phyloP scores from a whole-genome alignment of 2,113 vertebrate species.

The Eleginops maclovinus region DNA sequence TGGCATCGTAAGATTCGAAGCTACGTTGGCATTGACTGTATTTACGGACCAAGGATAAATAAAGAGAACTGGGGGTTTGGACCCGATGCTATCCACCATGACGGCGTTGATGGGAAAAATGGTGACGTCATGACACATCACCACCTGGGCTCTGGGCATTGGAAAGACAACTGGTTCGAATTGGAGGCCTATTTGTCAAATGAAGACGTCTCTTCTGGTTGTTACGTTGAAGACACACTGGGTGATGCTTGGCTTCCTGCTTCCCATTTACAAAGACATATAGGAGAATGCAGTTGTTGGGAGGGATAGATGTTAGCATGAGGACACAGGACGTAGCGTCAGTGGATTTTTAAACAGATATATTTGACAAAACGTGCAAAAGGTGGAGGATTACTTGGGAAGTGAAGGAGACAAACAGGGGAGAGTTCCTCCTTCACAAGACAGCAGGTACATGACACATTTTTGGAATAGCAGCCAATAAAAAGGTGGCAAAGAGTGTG shows the following conservation, averaged over 20 bases:
- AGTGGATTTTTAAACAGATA: background rate
- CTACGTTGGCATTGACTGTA: too few relatives aligned
- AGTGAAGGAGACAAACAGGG: conserved; percentile 24
- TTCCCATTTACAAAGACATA: conserved; percentile 56
- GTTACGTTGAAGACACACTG: conserved; percentile 53
- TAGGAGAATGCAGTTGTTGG: conserved; percentile 25
- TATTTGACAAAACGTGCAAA: conserved; percentile 7
- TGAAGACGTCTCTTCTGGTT: conserved; percentile 70
- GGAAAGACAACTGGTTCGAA: too few relatives aligned
- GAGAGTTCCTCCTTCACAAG: conserved; percentile 25
- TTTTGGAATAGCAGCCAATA: conserved; percentile 70
- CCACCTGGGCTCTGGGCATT: too few relatives aligned
- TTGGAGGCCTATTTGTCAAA: conserved; percentile 58
- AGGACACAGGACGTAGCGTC: background rate
- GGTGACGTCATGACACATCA: too few relatives aligned
- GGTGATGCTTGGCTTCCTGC: conserved; percentile 53
- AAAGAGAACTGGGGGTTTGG: too few relatives aligned
- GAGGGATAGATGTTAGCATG: background rate
- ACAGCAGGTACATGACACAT: conserved; percentile 70
- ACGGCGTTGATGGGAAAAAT: too few relatives aligned
- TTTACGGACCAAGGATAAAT: too few relatives aligned
- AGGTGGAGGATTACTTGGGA: conserved; percentile 33
- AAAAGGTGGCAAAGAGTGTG: conserved; percentile 68
- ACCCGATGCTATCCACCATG: too few relatives aligned
- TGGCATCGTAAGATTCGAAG: too few relatives aligned